Conservation (phyloP, 1,140 invertebrate genomes). For the Rhopalosiphum padi region DNA sequence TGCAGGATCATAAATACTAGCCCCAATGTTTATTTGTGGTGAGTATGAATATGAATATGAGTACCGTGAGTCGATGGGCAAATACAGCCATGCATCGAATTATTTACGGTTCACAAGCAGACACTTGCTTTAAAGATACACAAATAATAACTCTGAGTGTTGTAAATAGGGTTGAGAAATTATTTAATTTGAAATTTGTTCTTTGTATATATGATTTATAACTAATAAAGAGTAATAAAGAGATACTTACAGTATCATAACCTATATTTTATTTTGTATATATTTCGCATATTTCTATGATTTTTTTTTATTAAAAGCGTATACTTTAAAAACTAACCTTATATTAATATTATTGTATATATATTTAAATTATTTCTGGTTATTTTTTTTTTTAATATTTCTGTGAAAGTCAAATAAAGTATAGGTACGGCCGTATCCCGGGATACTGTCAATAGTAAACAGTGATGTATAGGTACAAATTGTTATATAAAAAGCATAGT, state of each 20-base stretch:
- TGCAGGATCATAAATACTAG: not conserved
- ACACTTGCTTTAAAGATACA: constrained; percentile 34
- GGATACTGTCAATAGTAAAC: not conserved
- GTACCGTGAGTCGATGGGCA: constrained; percentile 11
- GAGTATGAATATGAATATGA: constrained; percentile 8
- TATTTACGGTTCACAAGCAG: constrained; percentile 3
- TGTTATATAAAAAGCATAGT: not conserved
- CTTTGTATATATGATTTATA: not conserved
- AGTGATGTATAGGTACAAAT: not conserved
- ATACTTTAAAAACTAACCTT: not conserved
- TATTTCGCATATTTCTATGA: not conserved
- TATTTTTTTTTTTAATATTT: not conserved
- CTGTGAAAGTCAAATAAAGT: not conserved
- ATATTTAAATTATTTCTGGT: not conserved
- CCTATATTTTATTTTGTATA: not conserved
- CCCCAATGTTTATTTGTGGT: constrained; percentile 46
- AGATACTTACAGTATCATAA: not conserved
- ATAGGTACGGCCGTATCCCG: not conserved
- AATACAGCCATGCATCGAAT: not conserved
- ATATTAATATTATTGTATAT: too few relatives aligned
- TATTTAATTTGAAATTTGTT: not conserved
- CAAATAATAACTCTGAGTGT: not conserved
- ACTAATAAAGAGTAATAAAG: not conserved
- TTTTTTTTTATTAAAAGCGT: not conserved
- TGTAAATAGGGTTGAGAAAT: not conserved